Conservation (phyloP, 2,888 invertebrate species). For the Trachelus iudaicus region DNA sequence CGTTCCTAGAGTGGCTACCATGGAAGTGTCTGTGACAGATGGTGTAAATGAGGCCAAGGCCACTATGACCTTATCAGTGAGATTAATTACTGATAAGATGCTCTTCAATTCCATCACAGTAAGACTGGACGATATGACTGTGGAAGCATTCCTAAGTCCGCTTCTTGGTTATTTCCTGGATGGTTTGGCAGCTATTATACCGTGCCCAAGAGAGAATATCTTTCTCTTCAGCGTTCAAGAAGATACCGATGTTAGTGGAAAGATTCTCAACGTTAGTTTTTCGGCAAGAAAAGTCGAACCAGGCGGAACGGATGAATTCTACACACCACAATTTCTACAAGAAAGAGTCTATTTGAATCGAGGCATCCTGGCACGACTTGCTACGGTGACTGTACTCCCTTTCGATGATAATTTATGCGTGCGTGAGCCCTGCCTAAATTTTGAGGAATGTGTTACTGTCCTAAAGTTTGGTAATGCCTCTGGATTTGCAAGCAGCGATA, state of each 20-base stretch:
- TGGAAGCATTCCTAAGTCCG: conserved; percentile 91
- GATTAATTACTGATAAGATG: conserved; percentile 94
- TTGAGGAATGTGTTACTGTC: conserved; percentile 90
- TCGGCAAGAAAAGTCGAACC: conserved; percentile 87
- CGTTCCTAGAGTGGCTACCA: conserved; percentile 91
- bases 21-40: conserved; percentile 94
- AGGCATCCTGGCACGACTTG: conserved; percentile 85
- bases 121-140: conserved; percentile 91
- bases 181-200: conserved; percentile 90
- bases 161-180: conserved; percentile 88
- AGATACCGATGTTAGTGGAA: conserved; percentile 87
- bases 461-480: conserved; percentile 94
- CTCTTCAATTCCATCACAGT: conserved; percentile 94
- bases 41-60: conserved; percentile 94
- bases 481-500: conserved; percentile 88
- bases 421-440: conserved; percentile 93
- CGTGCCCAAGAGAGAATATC: conserved; percentile 92
- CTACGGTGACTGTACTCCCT: conserved; percentile 91
- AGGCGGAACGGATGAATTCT: conserved; percentile 80
- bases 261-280: conserved; percentile 93
- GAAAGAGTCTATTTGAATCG: conserved; percentile 95
- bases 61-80: conserved; percentile 89
- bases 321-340: conserved; percentile 88
- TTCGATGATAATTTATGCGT: conserved; percentile 98
- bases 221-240: conserved; percentile 92